Evolutionary conservation across 53 echinoderm and acorn worm species (phyloP).

Genomic region (Holothuria scabra): DNA sequence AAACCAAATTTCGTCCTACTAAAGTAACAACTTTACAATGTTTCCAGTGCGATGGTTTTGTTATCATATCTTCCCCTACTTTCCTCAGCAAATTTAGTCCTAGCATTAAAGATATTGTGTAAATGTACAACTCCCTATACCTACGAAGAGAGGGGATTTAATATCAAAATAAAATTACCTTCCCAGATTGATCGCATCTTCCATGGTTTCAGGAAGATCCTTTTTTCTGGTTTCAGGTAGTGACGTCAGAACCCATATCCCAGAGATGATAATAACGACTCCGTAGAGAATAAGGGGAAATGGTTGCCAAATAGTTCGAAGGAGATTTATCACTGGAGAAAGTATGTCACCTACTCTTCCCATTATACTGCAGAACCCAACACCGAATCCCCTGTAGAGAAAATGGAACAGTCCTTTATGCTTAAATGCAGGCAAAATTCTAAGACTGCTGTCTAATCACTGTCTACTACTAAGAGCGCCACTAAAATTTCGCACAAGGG

Average conservation of each 20-base stretch:
- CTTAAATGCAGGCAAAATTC: too few species aligned
- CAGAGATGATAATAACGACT: constrained; percentile 10
- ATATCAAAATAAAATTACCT: not conserved
- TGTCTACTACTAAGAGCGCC: too few species aligned
- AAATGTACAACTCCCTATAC: too few species aligned
- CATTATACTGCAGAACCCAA: constrained; percentile 39
- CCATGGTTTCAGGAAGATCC: constrained; percentile 34
- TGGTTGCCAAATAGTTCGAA: constrained; percentile 6
- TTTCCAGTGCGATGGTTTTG: too few species aligned
- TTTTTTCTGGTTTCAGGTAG: constrained; percentile 33
- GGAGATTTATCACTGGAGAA: constrained; percentile 32
- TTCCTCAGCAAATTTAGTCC: too few species aligned
- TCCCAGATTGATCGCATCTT: constrained; percentile 33
- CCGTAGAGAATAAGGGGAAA: constrained; percentile 35
- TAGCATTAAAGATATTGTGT: too few species aligned
- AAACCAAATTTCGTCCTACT: too few species aligned
- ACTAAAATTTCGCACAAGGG: too few species aligned
- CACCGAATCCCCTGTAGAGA: constrained; percentile 30
- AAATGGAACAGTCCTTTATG: not conserved
- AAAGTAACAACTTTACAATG: too few species aligned
- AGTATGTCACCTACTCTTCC: constrained; percentile 34
- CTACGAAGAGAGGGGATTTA: too few species aligned
- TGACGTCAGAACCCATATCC: constrained; percentile 31
- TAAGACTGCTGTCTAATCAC: too few species aligned
- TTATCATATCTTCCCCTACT: too few species aligned